Conservation (phyloP, 2,113 vertebrate species). For the Gulo gulo region DNA sequence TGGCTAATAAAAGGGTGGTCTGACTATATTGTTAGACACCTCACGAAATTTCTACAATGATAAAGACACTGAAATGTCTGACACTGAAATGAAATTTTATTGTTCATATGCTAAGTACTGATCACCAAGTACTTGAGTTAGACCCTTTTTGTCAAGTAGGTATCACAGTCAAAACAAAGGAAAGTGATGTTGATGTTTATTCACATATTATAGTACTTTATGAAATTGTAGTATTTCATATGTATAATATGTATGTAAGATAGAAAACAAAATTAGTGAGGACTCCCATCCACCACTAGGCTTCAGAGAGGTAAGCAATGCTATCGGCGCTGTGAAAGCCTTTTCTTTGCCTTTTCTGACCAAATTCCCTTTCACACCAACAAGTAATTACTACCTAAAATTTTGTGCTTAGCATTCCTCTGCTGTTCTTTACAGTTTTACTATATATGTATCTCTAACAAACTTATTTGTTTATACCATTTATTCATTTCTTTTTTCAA, state of each 20-base stretch:
- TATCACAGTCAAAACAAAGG: neutral
- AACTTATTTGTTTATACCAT: neutral
- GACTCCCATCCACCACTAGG: neutral
- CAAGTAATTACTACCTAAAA: neutral
- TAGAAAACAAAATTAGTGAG: neutral
- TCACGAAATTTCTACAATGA: neutral
- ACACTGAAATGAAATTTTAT: neutral
- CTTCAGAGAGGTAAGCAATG: neutral
- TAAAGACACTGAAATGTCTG: neutral
- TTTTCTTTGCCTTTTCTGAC: neutral
- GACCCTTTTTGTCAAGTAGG: neutral
- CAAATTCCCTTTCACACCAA: neutral
- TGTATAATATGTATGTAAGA: neutral
- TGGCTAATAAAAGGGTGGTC: neutral
- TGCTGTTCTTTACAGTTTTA: neutral
- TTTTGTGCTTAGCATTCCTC: neutral
- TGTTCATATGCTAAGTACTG: neutral
- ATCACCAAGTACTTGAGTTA: neutral
- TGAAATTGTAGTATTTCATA: neutral
- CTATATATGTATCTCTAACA: neutral
- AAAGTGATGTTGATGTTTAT: neutral
- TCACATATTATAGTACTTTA: neutral
- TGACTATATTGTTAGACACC: neutral
- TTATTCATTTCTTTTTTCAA: neutral
- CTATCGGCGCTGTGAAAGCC: neutral